Base-by-base conservation (phyloP, 2,888 invertebrate species). In the Drosophila histrio region DNA sequence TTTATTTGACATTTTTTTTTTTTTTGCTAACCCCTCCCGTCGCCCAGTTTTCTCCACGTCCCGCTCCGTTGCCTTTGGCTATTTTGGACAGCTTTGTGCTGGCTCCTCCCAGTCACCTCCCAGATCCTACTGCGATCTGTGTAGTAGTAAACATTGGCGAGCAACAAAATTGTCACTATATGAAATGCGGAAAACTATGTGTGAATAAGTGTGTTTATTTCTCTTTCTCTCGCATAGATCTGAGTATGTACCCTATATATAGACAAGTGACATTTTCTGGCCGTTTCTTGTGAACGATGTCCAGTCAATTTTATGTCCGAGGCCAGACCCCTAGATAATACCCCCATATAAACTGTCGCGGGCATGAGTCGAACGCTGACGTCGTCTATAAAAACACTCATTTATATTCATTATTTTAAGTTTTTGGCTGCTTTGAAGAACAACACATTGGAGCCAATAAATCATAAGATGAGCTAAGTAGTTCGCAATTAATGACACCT, bases 131-230 rank as follows among this genome's bases (percentile, higher is more conserved):
- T 62, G 63, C 63, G 66, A 62, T 63, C 62, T 68, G 58, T 28
- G 28, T 75, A 72, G 28, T 75, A 72, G 77, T 61, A 77, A 66
- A 63, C 63, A 64, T 72, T 80, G 65, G 77, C 24, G 59, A 63
- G 62, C 77, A 70, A 61, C 65, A 63, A 84, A 84, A 81, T 75
- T 80, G 79, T 77, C 85, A 81, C 74, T 72, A 71, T 77, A 83
- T 83, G 83, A 86, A 86, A 88, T 70, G 77, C 82, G 85, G 79
- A 87, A 81, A 83, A 80, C 81, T 73, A 77, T 80, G 87, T 80
- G 87, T 73, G 80, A 86, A 86, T 77, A 67, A 67, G 70, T 66
- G 52, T 76, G 26, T 68, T 43, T 43, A 61, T 43, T n/a, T n/a
- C n/a, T n/a, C n/a, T n/a, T n/a, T 38, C 46, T 17, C 13, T 15